Conservation (phyloP, 1,140 invertebrate species). For the Teleopsis dalmanni region DNA sequence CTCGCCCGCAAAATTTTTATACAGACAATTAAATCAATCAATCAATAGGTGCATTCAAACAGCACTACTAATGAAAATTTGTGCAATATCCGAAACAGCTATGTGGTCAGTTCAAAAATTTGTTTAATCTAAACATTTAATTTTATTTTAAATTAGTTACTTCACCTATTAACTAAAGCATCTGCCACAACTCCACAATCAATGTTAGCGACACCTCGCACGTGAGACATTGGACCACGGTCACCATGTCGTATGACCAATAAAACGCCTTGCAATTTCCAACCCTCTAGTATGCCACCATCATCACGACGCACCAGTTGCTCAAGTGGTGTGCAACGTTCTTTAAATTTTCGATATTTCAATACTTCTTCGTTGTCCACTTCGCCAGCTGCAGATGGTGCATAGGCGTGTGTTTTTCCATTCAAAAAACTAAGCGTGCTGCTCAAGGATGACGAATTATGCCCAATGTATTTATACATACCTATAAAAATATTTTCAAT, state of each 20-base stretch:
- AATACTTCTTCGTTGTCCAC: slow-evolving; percentile 24
- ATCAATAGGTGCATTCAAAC: slow-evolving; percentile 14
- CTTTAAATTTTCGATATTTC: slow-evolving; percentile 17
- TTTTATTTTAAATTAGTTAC: slow-evolving; percentile 32
- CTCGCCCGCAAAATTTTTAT: not conserved
- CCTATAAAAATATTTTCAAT: slow-evolving; percentile 40
- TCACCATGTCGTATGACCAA: slow-evolving; percentile 82
- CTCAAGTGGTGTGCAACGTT: slow-evolving; percentile 58
- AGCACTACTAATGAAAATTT: no score
- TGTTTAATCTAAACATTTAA: no score
- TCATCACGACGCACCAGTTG: slow-evolving; percentile 59
- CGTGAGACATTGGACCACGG: slow-evolving; percentile 71
- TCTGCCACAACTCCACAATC: slow-evolving; percentile 61
- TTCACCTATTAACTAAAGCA: slow-evolving; percentile 47
- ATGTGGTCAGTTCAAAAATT: no score
- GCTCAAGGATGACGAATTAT: slow-evolving; percentile 12
- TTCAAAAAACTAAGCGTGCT: slow-evolving; percentile 23
- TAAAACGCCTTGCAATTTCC: slow-evolving; percentile 68
- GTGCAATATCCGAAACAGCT: no score
- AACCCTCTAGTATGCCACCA: slow-evolving; percentile 54
- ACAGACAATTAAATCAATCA: not conserved
- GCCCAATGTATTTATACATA: slow-evolving; percentile 67
- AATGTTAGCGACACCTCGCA: slow-evolving; percentile 64
- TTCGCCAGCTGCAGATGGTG: not conserved
- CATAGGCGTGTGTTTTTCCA: slow-evolving; percentile 19